These are phyloP conservation scores for Smutsia gigantea DNA, from an alignment of 2,797 vertebrate genomes.

Conservation along the genomic window DNA sequence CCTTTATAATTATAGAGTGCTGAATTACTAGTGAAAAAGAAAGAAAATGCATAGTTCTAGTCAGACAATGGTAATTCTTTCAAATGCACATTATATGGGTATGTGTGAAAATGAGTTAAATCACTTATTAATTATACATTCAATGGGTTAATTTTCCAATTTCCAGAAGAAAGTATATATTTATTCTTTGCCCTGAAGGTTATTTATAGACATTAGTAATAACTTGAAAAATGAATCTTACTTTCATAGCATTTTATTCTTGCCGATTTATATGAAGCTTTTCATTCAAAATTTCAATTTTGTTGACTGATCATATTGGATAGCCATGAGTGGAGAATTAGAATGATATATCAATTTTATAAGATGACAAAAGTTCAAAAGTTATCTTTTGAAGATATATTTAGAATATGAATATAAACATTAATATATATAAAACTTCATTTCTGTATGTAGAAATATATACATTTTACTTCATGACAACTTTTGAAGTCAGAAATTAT, in stretches of 20 bases:
- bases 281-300: slow-evolving; percentile 4
- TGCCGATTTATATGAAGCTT: not conserved
- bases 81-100: slow-evolving; percentile 12
- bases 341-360: slow-evolving; percentile 7
- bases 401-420: not conserved
- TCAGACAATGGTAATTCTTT: slow-evolving; percentile 67
- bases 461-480: not conserved
- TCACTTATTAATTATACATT: slow-evolving; percentile 63
- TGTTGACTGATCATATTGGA: not conserved
- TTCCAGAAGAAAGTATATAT: slow-evolving; percentile 17
- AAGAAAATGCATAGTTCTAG: slow-evolving; percentile 40
- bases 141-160: slow-evolving; percentile 15
- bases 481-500: not conserved
- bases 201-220: slow-evolving; percentile 33
- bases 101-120: slow-evolving; percentile 59
- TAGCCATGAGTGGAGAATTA: not conserved
- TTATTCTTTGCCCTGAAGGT: slow-evolving; percentile 10
- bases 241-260: slow-evolving; percentile 26
- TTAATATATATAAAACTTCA: not conserved
- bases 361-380: slow-evolving; percentile 47
- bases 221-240: slow-evolving; percentile 48
- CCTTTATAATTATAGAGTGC: slow-evolving; percentile 59
- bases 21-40: slow-evolving; percentile 44
- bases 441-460: not conserved
- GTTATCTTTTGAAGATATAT: not conserved